Evolutionary conservation across 2,888 invertebrate genomes (phyloP), one percentile per base, ranked within the genome.

Genomic region (Drosophila neonasuta): DNA sequence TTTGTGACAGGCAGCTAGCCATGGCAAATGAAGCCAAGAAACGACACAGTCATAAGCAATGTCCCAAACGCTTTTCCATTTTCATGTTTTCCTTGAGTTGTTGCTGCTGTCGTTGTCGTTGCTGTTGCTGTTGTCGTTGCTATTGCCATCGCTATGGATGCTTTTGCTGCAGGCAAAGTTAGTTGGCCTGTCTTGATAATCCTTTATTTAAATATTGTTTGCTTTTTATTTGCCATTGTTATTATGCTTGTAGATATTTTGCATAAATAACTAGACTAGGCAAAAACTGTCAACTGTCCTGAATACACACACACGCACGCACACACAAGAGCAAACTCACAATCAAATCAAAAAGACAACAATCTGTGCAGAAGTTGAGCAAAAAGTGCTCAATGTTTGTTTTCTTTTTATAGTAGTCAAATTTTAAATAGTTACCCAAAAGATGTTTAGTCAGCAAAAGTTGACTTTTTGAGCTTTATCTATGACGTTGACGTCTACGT

Each of bases 151-250:
- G 20, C 36, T 44, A 24, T 54, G 42, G n/a, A 54, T 54, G 20
- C 50, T 50, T 61, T 46, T 49, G 57, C 71, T 76, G 73, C 77
- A 73, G 73, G 76, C 73, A 54, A 73, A 67, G 60, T 66, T 71
- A 46, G 57, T 54, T 62, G 58, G 67, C 52, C 67, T 72, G 72
- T 71, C 59, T 59, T 69, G 79, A 80, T 80, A 83, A 80, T 80
- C 83, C 86, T 80, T 86, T 86, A 86, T 86, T 80, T 75, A 86
- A 80, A 80, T 86, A 82, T 83, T 77, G 72, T 75, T 68, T 80
- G 75, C 68, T 71, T 68, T 76, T 70, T 83, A 86, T 86, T 86
- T 80, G 84, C 63, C 66, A 61, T 75, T 73, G 78, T 74, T 77
- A 74, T 80, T 80, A 68, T 77, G 82, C 77, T 78, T 70, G 78